Conservation (phyloP, 2,113 vertebrate genomes). For the Lepisosteus oculatus region DNA sequence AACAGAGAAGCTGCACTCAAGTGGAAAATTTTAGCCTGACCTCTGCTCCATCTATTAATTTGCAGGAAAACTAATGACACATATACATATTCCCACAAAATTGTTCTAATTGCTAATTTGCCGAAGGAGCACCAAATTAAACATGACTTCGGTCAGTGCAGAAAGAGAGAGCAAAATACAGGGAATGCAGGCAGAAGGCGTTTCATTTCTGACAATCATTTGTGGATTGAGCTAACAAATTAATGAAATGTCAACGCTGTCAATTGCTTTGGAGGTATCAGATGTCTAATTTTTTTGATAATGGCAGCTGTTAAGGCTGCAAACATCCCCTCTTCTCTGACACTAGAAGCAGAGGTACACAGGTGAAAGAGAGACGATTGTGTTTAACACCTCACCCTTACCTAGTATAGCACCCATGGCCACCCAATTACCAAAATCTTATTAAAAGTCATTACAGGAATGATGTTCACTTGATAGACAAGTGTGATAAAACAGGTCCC, state of each 20-base stretch:
- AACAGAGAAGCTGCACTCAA: conserved; percentile 79
- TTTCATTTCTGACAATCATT: conserved; percentile 56
- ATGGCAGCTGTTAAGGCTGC: conserved; percentile 43
- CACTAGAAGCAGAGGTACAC: conserved; percentile 24
- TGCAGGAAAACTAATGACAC: conserved; percentile 96
- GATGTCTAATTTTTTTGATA: conserved; percentile 53
- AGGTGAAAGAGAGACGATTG: conserved; percentile 42
- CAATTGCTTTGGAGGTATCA: conserved; percentile 55
- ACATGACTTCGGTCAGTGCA: conserved; percentile 78
- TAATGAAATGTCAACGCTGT: conserved; percentile 75
- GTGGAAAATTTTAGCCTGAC: conserved; percentile 92
- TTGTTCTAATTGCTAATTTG: conserved; percentile 99
- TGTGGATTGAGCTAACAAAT: conserved; percentile 71
- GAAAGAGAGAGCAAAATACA: conserved; percentile 63
- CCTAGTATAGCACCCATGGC: conserved; percentile 29
- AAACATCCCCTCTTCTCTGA: conserved; percentile 18
- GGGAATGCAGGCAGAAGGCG: conserved; percentile 42
- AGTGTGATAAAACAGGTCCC: conserved; percentile 40
- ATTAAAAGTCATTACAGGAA: conserved; percentile 44
- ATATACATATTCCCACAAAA: conserved; percentile 97
- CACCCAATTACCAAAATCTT: conserved; percentile 39
- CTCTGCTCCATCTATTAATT: conserved; percentile 91
- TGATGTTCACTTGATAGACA: conserved; percentile 38
- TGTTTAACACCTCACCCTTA: conserved; percentile 41
- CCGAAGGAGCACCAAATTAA: conserved; percentile 92